phyloP scores from a whole-genome alignment of 1,140 invertebrate species.

The Laodelphax striatellus region DNA sequence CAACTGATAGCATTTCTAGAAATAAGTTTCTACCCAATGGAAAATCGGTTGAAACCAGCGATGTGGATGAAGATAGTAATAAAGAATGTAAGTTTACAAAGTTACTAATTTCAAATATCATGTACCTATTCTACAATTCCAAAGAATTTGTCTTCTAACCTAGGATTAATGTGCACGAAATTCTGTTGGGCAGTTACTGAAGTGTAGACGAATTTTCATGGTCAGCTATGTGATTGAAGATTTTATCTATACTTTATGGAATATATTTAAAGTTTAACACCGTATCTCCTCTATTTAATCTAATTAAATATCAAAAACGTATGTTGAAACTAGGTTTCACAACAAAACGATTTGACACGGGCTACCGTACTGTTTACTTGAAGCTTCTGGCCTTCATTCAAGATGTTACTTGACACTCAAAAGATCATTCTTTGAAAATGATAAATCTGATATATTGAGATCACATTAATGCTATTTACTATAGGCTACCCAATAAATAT shows the following conservation, averaged over 20 bases:
- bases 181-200: background rate
- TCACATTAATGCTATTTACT: too few species aligned
- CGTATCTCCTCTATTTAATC: too few species aligned
- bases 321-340: too few species aligned
- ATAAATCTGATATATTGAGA: too few species aligned
- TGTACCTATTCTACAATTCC: background rate
- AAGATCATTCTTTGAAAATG: too few species aligned
- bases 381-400: too few species aligned
- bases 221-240: background rate
- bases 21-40: conserved; percentile 5
- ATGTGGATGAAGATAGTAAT: conserved; percentile 10
- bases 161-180: background rate
- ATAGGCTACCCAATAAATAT: too few species aligned
- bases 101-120: background rate
- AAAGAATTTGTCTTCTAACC: background rate
- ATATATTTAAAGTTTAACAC: too few species aligned
- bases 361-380: too few species aligned
- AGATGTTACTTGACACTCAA: too few species aligned
- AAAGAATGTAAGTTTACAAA: conserved; percentile 4
- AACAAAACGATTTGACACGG: too few species aligned
- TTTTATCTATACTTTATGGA: background rate
- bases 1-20: conserved; percentile 3
- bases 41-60: conserved; percentile 14
- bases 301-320: too few species aligned
- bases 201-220: background rate